A percentile compares a stretch with the other conserved stretches of the same genome.
phyloP scores from a whole-genome alignment of 2,113 vertebrate genomes.

The Rhinogobius similis region DNA sequence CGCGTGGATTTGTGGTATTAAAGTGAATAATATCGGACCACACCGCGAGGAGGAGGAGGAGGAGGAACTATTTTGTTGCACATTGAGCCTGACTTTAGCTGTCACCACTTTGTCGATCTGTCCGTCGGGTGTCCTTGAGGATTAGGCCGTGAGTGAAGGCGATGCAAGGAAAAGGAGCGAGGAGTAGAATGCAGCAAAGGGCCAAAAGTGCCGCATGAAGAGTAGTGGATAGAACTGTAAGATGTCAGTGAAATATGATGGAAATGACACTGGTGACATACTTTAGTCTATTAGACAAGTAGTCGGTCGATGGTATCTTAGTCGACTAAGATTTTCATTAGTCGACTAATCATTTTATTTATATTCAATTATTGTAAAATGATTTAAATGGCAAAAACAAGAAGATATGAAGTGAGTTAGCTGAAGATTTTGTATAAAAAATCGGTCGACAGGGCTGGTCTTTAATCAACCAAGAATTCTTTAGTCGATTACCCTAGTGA shows the following conservation, averaged over 20 bases:
- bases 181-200: background rate
- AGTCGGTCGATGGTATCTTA: no score
- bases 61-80: constrained; percentile 13
- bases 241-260: no score
- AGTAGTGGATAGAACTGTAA: background rate
- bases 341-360: no score
- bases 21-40: constrained; percentile 17
- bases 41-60: constrained; percentile 17
- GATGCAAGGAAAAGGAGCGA: background rate
- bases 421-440: no score
- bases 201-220: background rate
- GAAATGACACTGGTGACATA: background rate
- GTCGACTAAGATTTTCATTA: no score
- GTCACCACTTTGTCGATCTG: background rate
- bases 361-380: no score
- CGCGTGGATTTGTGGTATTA: constrained; percentile 16
- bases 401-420: no score
- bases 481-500: no score
- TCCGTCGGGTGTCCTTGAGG: background rate
- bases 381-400: no score
- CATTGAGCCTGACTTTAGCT: constrained; percentile 3
- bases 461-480: no score
- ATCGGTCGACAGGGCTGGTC: no score
- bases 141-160: background rate
- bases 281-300: no score